Conservation (phyloP, 2,113 vertebrate genomes). For the Engraulis encrasicolus region DNA sequence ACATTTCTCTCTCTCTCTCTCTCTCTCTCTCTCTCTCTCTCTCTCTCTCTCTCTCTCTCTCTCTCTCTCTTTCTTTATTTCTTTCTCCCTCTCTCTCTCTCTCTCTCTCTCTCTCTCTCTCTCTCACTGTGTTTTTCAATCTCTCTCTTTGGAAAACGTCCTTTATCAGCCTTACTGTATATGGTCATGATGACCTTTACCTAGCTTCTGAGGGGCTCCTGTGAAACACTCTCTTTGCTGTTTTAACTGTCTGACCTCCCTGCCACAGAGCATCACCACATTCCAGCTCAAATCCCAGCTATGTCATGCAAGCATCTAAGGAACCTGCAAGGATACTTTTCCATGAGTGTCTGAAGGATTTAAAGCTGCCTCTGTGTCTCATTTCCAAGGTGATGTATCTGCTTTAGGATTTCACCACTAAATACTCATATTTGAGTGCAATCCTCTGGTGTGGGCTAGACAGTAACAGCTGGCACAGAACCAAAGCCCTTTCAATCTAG, state of each 20-base stretch:
- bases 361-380: not conserved
- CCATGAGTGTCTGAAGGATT: constrained; percentile 9
- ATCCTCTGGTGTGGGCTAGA: not conserved
- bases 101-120: not conserved
- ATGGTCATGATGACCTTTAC: constrained; percentile 8
- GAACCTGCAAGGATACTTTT: not conserved
- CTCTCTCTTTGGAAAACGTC: too few relatives aligned
- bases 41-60: not conserved
- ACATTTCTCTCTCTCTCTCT: not conserved
- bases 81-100: not conserved
- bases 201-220: not conserved
- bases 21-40: not conserved
- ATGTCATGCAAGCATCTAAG: not conserved
- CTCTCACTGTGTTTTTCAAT: too few relatives aligned
- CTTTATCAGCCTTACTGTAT: constrained; percentile 1
- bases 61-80: not conserved
- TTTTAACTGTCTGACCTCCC: not conserved
- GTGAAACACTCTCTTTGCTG: not conserved
- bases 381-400: constrained; percentile 10
- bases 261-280: not conserved
- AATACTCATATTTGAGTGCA: constrained; percentile 9
- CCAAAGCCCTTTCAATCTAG: constrained; percentile 5
- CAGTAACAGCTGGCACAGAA: not conserved
- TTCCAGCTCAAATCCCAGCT: not conserved
- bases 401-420: not conserved